Evolutionary conservation across 2,797 vertebrate genomes (phyloP).

Genomic region (Leuciscus waleckii): DNA sequence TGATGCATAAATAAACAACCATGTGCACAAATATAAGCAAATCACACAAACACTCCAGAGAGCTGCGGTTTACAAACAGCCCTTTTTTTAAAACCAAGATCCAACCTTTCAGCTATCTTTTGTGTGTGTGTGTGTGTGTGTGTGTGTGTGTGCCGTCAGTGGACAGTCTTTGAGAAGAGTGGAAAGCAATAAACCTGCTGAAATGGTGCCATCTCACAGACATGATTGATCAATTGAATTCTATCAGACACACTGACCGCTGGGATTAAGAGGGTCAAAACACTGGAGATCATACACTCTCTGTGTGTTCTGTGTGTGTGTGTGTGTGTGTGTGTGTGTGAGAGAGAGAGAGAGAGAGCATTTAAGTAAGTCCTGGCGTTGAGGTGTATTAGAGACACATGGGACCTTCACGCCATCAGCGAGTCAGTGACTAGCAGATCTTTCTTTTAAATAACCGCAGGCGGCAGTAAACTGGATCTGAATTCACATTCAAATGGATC

Average conservation of each 20-base stretch:
- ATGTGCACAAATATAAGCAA: background rate
- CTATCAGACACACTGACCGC: constrained; percentile 97
- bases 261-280: constrained; percentile 99
- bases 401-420: background rate
- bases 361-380: constrained; percentile 31
- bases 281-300: constrained; percentile 95
- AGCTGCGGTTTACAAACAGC: background rate
- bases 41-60: constrained; percentile 14
- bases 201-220: constrained; percentile 99
- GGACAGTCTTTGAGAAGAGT: constrained; percentile 86
- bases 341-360: constrained; percentile 15
- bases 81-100: background rate
- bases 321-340: constrained; percentile 42
- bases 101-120: constrained; percentile 4
- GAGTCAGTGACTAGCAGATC: constrained; percentile 5
- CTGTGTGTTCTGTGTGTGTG: constrained; percentile 46
- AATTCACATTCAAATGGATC: constrained; percentile 55
- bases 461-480: constrained; percentile 28
- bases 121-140: background rate
- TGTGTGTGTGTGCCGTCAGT: constrained; percentile 65
- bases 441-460: constrained; percentile 29
- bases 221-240: constrained; percentile 99
- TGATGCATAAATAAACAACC: constrained; percentile 12
- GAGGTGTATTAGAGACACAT: constrained; percentile 47
- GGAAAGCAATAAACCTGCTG: constrained; percentile 99